Conservation (phyloP, 2,113 vertebrate genomes). For the pig (Sus scrofa) region T2T-Sscrofa CM000816.6:103894001-103894500, state of each 20-base stretch:
- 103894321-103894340: not conserved
- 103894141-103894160: not conserved
- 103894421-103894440: not conserved
- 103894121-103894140: not conserved
- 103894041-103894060: not conserved
- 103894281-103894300: not conserved
- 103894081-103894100: not conserved
- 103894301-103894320: not conserved
- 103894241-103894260: not conserved
- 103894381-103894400: not conserved
- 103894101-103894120: not conserved
- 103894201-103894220: not conserved
- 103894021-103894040: not conserved
- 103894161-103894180: not conserved
- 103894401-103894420: not conserved
- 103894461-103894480: not conserved
- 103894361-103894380: not conserved
- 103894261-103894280: not conserved
- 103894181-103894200: not conserved
- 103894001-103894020: not conserved
- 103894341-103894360: not conserved
- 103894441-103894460: not conserved
- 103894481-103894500: not conserved
- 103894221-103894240: not conserved
- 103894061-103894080: not conserved